These are phyloP conservation scores for Meriones psammophilus DNA, from an alignment of 2,797 vertebrate species.

Conservation along the genomic window DNA sequence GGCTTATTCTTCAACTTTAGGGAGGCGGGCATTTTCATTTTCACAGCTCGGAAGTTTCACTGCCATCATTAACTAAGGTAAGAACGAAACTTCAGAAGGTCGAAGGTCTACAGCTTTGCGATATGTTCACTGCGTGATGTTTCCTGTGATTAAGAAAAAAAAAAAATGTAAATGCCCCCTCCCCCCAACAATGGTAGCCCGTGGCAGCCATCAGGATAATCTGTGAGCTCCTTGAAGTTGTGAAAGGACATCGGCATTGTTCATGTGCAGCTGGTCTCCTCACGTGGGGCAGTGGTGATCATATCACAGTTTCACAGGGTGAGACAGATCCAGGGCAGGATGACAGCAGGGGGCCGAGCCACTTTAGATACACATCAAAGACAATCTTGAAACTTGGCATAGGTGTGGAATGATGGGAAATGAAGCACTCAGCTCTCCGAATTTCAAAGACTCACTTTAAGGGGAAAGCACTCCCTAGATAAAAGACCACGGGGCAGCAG, in stretches of 20 bases:
- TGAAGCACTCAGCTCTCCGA: constrained; percentile 66
- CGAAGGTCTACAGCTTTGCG: background rate
- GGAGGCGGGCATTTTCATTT: constrained; percentile 28
- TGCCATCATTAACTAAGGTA: background rate
- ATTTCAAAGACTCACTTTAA: constrained; percentile 78
- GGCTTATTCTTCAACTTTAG: background rate
- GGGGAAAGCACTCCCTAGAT: constrained; percentile 72
- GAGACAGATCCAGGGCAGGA: constrained; percentile 72
- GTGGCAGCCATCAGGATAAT: background rate
- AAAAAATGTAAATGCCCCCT: background rate
- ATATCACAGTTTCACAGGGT: constrained; percentile 61
- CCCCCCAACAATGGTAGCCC: background rate
- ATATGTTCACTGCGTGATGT: background rate
- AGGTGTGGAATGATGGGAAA: constrained; percentile 77
- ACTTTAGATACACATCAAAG: constrained; percentile 82
- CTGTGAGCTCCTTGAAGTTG: background rate
- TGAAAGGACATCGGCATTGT: background rate
- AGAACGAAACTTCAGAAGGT: background rate
- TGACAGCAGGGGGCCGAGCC: constrained; percentile 67
- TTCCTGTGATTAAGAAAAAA: background rate
- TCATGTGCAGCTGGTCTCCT: constrained; percentile 62
- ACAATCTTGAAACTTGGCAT: constrained; percentile 75
- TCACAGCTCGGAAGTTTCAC: background rate
- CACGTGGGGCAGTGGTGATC: constrained; percentile 38
- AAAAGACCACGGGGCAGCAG: constrained; percentile 65